Percentiles rank a stretch among this genome's conserved stretches.
These are phyloP conservation scores for Bradypus variegatus DNA, from an alignment of 2,797 vertebrate genomes.

Conservation along the genomic window DNA sequence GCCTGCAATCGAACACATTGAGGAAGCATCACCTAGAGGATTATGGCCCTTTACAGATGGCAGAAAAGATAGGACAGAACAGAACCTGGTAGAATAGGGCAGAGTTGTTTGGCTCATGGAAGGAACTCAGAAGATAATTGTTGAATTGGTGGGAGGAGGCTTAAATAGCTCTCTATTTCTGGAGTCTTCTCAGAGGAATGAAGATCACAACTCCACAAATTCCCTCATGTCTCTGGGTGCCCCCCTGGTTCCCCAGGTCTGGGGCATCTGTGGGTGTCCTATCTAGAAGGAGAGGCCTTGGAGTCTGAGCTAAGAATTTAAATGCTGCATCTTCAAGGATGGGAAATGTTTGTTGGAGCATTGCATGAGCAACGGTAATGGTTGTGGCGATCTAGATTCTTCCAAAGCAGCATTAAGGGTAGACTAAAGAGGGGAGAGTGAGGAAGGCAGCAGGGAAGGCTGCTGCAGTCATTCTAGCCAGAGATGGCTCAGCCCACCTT, in stretches of 20 bases:
- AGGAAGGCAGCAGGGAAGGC: neutral
- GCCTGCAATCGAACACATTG: neutral
- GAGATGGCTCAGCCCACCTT: no score
- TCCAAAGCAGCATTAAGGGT: neutral
- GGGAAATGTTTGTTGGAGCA: neutral
- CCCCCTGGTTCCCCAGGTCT: neutral
- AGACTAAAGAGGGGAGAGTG: neutral
- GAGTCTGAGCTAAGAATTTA: neutral
- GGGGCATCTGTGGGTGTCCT: neutral
- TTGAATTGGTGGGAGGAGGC: neutral
- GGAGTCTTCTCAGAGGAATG: neutral
- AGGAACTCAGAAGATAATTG: no score
- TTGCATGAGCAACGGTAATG: fast-evolving
- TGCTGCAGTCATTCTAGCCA: no score
- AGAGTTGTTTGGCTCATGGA: no score
- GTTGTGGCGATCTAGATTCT: neutral
- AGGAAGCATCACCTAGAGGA: neutral
- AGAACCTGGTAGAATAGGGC: neutral
- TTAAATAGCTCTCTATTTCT: neutral
- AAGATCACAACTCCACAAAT: neutral
- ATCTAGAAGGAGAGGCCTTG: neutral
- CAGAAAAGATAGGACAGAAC: no score
- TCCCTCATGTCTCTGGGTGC: neutral
- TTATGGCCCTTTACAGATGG: neutral
- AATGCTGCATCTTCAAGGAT: neutral